These are phyloP conservation scores for Seriola aureovittata DNA, from an alignment of 2,113 vertebrate species.

Conservation along the genomic window DNA sequence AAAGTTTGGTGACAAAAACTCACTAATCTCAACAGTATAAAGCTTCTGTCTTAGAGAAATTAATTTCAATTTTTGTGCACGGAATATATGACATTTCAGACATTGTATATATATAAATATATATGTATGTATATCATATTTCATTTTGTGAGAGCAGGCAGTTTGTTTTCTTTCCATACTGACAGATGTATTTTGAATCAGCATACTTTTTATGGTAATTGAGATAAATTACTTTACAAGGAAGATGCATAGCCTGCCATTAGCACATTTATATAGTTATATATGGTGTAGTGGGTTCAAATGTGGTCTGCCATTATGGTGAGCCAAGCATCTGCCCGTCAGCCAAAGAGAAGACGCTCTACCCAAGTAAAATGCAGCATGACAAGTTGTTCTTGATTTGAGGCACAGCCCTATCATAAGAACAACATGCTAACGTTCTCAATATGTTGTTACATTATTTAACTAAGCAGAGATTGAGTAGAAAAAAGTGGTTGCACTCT, in stretches of 20 bases:
- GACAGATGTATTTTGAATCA: constrained; percentile 25
- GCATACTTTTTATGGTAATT: background rate
- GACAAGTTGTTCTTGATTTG: constrained; percentile 1
- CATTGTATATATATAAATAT: background rate
- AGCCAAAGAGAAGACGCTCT: constrained; percentile 4
- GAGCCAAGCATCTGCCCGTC: constrained; percentile 16
- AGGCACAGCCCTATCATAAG: background rate
- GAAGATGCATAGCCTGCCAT: background rate
- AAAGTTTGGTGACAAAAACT: too few relatives aligned
- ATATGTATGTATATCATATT: background rate
- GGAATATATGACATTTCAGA: background rate
- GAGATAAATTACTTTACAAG: constrained; percentile 5
- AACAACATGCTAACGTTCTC: background rate
- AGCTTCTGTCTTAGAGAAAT: background rate
- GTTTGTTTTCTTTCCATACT: constrained; percentile 11
- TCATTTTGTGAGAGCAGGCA: background rate
- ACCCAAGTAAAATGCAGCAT: constrained; percentile 11
- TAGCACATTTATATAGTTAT: constrained; percentile 24
- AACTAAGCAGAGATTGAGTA: background rate
- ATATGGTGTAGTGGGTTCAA: constrained; percentile 3
- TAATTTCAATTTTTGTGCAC: background rate
- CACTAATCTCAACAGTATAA: too few relatives aligned
- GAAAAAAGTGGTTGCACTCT: constrained; percentile 1
- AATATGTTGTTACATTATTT: background rate
- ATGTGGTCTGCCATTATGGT: constrained; percentile 25